A percentile compares a stretch with the other conserved stretches of the same genome.
Evolutionary conservation across 2,113 vertebrate species (phyloP).

Genomic region (Psephotus haematonotus): DNA sequence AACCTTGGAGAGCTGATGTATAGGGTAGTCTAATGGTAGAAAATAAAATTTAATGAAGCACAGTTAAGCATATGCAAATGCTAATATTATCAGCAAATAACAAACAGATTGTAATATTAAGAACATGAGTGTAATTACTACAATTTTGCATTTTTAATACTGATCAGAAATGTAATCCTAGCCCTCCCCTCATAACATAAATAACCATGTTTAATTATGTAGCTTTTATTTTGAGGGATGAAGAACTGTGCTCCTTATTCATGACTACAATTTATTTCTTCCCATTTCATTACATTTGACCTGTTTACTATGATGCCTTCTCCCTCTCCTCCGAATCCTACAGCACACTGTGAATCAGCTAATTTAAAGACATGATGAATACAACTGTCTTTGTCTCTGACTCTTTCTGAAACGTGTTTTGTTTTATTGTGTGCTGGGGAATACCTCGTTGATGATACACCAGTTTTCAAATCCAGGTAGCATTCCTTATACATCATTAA

Average conservation of each 20-base stretch:
- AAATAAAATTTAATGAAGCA: conserved; percentile 60
- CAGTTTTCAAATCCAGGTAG: not conserved
- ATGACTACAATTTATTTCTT: not conserved
- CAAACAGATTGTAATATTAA: conserved; percentile 44
- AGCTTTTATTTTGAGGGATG: not conserved
- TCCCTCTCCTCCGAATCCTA: not conserved
- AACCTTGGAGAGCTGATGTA: not conserved
- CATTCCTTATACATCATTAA: not conserved
- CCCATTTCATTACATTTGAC: not conserved
- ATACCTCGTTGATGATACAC: not conserved
- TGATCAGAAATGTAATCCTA: not conserved
- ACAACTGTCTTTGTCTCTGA: not conserved
- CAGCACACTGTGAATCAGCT: not conserved
- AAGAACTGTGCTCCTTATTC: not conserved
- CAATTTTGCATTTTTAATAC: conserved; percentile 33
- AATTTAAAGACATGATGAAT: not conserved
- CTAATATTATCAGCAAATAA: conserved; percentile 42
- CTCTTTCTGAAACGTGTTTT: not conserved
- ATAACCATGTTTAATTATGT: not conserved
- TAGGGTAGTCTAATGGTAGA: not conserved
- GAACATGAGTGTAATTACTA: conserved; percentile 33
- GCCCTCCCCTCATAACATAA: not conserved
- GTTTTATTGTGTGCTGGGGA: not conserved
- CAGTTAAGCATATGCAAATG: conserved; percentile 17
- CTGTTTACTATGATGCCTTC: not conserved